phyloP scores from a whole-genome alignment of 2,113 vertebrate genomes.

The Megalops atlanticus region DNA sequence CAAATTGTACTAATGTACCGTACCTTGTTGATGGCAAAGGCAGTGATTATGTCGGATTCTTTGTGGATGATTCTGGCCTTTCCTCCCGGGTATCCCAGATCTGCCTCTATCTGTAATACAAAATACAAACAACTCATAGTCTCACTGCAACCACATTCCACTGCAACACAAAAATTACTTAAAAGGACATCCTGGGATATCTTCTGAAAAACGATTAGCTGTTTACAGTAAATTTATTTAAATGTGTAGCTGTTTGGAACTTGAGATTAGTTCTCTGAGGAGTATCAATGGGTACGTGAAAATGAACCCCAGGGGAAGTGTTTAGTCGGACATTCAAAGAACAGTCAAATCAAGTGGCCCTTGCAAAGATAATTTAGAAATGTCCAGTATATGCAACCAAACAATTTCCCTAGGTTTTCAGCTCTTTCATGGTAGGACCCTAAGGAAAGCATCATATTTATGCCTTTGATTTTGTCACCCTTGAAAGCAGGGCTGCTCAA shows the following conservation, averaged over 20 bases:
- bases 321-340: neutral
- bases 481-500: neutral
- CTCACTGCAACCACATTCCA: neutral
- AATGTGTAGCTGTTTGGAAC: too few relatives aligned
- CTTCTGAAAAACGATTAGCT: neutral
- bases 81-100: conserved; percentile 82
- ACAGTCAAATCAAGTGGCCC: neutral
- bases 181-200: neutral
- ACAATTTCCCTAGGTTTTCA: neutral
- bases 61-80: conserved; percentile 98
- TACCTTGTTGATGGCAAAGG: conserved; percentile 98
- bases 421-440: neutral
- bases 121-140: neutral
- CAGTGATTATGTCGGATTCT: conserved; percentile 97
- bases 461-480: neutral
- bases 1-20: too few relatives aligned
- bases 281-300: neutral
- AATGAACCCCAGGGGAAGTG: neutral
- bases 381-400: neutral
- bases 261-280: too few relatives aligned
- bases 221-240: neutral
- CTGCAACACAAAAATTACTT: neutral
- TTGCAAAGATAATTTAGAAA: neutral
- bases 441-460: neutral
- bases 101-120: conserved; percentile 81